phyloP scores from a whole-genome alignment of 2,797 vertebrate species.

The Channa striata region DNA sequence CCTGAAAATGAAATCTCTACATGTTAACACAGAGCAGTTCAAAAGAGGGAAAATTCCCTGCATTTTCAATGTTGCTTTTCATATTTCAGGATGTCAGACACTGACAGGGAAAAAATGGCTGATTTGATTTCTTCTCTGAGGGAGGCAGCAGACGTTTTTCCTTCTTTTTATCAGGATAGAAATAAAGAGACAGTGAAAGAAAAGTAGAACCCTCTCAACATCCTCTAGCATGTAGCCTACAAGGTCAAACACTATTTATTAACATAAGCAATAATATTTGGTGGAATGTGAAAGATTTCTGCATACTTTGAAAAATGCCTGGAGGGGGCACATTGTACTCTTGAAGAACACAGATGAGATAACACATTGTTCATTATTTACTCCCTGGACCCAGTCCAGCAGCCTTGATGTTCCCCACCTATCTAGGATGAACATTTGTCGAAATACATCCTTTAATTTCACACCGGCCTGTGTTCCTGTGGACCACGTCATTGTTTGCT shows the following conservation, averaged over 20 bases:
- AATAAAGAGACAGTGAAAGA: conserved; percentile 11
- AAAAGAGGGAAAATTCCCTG: not conserved
- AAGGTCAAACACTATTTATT: conserved; percentile 26
- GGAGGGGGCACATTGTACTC: conserved; percentile 15
- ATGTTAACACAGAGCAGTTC: conserved; percentile 11
- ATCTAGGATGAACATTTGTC: conserved; percentile 9
- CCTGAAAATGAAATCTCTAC: conserved; percentile 8
- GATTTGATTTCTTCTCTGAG: conserved; percentile 25
- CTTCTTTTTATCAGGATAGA: conserved; percentile 16
- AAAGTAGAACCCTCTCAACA: conserved; percentile 28
- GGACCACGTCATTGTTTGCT: not conserved
- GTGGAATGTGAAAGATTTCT: conserved; percentile 23
- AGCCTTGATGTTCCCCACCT: not conserved
- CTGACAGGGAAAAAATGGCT: conserved; percentile 25
- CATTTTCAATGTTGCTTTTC: conserved; percentile 11
- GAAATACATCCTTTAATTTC: conserved; percentile 34
- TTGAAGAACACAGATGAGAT: conserved; percentile 24
- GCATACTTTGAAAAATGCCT: conserved; percentile 19
- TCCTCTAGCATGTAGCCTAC: conserved; percentile 36
- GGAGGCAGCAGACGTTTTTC: conserved; percentile 12
- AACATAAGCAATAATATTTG: conserved; percentile 8
- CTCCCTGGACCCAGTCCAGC: not conserved
- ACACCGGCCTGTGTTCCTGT: conserved; percentile 33
- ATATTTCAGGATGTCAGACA: conserved; percentile 28
- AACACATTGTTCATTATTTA: conserved; percentile 10